phyloP scores from a whole-genome alignment of 2,888 invertebrate genomes.

The Ochropacha duplaris region DNA sequence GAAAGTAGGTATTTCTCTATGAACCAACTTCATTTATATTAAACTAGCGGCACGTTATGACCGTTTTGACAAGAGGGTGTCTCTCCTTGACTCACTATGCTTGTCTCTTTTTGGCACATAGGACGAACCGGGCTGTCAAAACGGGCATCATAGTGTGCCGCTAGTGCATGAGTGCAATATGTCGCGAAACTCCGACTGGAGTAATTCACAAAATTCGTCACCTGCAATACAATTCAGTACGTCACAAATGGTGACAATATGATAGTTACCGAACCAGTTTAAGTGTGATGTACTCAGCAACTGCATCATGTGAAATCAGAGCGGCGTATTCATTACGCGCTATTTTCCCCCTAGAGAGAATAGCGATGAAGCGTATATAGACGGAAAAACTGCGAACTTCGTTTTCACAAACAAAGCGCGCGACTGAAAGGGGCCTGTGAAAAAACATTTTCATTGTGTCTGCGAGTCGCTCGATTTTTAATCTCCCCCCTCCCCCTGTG shows the following conservation, averaged over 20 bases:
- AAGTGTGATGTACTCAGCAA: constrained; percentile 27
- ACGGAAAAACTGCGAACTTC: constrained; percentile 74
- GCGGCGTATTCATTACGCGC: constrained; percentile 68
- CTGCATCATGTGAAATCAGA: constrained; percentile 45
- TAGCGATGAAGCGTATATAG: constrained; percentile 71
- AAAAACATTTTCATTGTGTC: constrained; percentile 82
- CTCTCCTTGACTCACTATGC: no score
- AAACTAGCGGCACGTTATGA: no score
- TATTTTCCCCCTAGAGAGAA: constrained; percentile 62
- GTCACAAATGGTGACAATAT: neutral
- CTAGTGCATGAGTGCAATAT: constrained; percentile 15
- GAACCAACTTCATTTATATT: constrained; percentile 41
- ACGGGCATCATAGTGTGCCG: no score
- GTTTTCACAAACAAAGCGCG: constrained; percentile 77
- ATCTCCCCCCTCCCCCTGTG: constrained; percentile 68
- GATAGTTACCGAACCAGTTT: neutral
- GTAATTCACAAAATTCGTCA: constrained; percentile 23
- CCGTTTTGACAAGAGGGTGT: no score
- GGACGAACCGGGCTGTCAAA: no score
- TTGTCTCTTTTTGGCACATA: no score
- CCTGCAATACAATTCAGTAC: constrained; percentile 10
- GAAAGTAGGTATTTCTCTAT: constrained; percentile 34
- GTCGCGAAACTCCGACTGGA: constrained; percentile 21
- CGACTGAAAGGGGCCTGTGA: constrained; percentile 73
- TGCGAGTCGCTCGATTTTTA: constrained; percentile 79